phyloP scores from a whole-genome alignment of 2,113 vertebrate genomes.

The Himantopus leucocephalus region DNA sequence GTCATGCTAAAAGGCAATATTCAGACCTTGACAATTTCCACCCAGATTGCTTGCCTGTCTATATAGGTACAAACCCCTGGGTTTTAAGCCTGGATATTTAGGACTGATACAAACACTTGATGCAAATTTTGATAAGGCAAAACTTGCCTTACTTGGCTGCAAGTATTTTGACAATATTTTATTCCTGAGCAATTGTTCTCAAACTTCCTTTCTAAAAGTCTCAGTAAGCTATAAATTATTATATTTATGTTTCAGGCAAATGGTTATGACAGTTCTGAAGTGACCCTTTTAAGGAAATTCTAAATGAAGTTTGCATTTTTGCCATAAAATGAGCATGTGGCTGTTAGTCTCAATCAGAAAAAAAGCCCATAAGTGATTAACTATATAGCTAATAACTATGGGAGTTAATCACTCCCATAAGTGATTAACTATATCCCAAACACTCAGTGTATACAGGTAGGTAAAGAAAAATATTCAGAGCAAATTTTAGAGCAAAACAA shows the following conservation, averaged over 20 bases:
- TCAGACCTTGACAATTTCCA: neutral
- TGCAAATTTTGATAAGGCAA: neutral
- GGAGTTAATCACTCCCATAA: neutral
- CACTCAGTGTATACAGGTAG: neutral
- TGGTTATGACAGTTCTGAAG: neutral
- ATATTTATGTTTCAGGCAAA: neutral
- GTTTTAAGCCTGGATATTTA: neutral
- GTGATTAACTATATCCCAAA: neutral
- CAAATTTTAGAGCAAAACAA: neutral
- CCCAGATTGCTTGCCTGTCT: neutral
- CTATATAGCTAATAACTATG: no score
- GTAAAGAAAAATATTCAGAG: slow-evolving; percentile 46
- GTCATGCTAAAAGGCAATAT: neutral
- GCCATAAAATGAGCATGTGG: neutral
- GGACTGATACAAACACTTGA: neutral
- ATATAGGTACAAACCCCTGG: neutral
- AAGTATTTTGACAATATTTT: neutral
- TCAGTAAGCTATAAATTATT: neutral
- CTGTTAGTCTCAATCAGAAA: neutral
- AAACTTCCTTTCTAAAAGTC: neutral
- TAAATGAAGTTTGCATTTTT: neutral
- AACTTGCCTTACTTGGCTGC: neutral
- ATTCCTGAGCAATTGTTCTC: neutral
- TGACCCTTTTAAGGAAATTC: neutral
- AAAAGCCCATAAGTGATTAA: neutral